These are phyloP conservation scores for Lota lota DNA, from an alignment of 2,113 vertebrate species.

Conservation along the genomic window DNA sequence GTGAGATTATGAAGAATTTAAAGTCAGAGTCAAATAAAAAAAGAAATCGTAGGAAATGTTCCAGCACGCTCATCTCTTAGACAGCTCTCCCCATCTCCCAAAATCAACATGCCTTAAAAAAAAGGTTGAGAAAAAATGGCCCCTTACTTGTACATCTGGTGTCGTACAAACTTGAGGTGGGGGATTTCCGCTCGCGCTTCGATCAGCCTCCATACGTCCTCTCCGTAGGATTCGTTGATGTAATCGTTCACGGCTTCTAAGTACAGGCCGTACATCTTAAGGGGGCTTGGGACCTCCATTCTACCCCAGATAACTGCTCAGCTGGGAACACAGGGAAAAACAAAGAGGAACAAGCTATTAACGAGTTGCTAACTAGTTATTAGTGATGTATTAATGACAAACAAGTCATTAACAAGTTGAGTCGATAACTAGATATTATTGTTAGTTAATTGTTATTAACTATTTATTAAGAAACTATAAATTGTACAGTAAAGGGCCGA, in stretches of 20 bases:
- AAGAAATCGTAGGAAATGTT: too few species aligned
- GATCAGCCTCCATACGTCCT: constrained; percentile 75
- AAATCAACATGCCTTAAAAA: background rate
- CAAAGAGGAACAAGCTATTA: background rate
- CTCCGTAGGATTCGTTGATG: constrained; percentile 74
- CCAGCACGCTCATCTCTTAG: too few species aligned
- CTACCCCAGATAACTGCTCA: constrained; percentile 41
- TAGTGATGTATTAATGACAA: too few species aligned
- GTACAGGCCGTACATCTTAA: constrained; percentile 76
- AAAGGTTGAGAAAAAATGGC: too few species aligned
- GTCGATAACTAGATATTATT: too few species aligned
- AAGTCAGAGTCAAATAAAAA: too few species aligned
- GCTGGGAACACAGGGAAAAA: constrained; percentile 4
- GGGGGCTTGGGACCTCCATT: constrained; percentile 56
- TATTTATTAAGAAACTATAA: too few species aligned
- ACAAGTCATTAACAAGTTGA: too few species aligned
- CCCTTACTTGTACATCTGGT: constrained; percentile 76
- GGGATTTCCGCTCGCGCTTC: constrained; percentile 75
- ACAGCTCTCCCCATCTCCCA: background rate
- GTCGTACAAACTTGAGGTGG: constrained; percentile 73
- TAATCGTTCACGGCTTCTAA: constrained; percentile 76
- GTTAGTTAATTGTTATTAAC: too few species aligned
- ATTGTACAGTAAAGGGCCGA: too few species aligned
- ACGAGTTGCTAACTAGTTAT: too few species aligned
- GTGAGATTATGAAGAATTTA: too few species aligned